Evolutionary conservation across 2,888 invertebrate genomes (phyloP).

Genomic region (Magallana nippona): DNA sequence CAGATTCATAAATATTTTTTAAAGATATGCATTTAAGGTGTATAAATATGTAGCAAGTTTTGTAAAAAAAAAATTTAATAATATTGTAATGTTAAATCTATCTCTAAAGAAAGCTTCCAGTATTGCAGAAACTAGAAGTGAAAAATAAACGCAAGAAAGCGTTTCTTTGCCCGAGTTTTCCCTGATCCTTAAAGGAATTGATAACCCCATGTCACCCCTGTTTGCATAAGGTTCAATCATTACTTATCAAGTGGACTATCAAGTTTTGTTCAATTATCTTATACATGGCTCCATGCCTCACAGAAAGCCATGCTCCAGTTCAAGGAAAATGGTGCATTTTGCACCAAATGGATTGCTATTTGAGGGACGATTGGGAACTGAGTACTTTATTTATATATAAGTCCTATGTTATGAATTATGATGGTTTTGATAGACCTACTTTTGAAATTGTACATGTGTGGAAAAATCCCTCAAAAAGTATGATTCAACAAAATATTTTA

Average conservation of each 20-base stretch:
- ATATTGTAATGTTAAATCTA: too few species aligned
- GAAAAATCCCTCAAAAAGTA: too few species aligned
- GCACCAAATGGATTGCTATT: neutral
- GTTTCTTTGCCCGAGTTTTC: neutral
- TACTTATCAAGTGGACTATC: slow-evolving; percentile 21
- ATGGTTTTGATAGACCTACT: too few species aligned
- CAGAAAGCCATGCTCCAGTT: slow-evolving; percentile 17
- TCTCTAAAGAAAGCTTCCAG: too few species aligned
- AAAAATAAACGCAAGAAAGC: neutral
- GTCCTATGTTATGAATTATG: too few species aligned
- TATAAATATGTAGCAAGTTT: too few species aligned
- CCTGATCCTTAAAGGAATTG: neutral
- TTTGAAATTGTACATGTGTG: too few species aligned
- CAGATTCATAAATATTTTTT: neutral
- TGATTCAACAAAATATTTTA: too few species aligned
- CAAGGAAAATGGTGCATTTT: slow-evolving; percentile 3
- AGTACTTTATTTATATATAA: too few species aligned
- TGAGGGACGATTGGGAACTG: neutral
- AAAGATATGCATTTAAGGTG: too few species aligned
- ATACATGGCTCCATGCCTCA: slow-evolving; percentile 9
- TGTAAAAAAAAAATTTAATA: too few species aligned
- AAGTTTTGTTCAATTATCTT: slow-evolving; percentile 27
- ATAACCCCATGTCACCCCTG: neutral
- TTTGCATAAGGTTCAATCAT: slow-evolving; percentile 28
- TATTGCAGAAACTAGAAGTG: too few species aligned